These are phyloP conservation scores for Brachionus rubens DNA, from an alignment of 1,140 invertebrate genomes.

Conservation along the genomic window DNA sequence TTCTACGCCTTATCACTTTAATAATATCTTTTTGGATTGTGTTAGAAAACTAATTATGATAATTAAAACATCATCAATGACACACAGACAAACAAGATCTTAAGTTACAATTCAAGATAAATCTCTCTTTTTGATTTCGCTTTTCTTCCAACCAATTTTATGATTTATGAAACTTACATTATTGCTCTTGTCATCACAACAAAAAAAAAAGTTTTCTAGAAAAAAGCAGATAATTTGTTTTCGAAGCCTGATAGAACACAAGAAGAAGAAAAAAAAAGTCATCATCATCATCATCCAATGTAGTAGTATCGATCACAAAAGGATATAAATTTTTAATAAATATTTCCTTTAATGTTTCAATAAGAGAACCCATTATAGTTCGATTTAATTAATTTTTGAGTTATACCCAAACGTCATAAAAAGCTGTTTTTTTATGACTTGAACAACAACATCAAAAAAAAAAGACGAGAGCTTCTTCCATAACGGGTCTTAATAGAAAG, in stretches of 20 bases:
- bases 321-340: too few relatives aligned
- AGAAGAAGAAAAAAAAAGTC: background rate
- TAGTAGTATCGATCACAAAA: too few relatives aligned
- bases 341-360: too few relatives aligned
- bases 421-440: too few relatives aligned
- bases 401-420: too few relatives aligned
- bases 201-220: background rate
- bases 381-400: too few relatives aligned
- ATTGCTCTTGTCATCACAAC: background rate
- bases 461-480: too few relatives aligned
- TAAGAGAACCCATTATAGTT: too few relatives aligned
- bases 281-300: too few relatives aligned
- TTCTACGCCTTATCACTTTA: conserved; percentile 22
- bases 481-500: too few relatives aligned
- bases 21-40: background rate
- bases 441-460: too few relatives aligned
- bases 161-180: background rate
- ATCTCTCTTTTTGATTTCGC: background rate
- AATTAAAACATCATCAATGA: conserved; percentile 36
- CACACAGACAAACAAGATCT: conserved; percentile 22
- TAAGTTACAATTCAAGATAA: conserved; percentile 31
- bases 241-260: conserved; percentile 33
- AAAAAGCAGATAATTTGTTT: conserved; percentile 22
- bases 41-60: conserved; percentile 23
- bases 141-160: background rate